These are phyloP conservation scores for Autographa pulchrina DNA, from an alignment of 2,888 invertebrate species.

Conservation along the genomic window DNA sequence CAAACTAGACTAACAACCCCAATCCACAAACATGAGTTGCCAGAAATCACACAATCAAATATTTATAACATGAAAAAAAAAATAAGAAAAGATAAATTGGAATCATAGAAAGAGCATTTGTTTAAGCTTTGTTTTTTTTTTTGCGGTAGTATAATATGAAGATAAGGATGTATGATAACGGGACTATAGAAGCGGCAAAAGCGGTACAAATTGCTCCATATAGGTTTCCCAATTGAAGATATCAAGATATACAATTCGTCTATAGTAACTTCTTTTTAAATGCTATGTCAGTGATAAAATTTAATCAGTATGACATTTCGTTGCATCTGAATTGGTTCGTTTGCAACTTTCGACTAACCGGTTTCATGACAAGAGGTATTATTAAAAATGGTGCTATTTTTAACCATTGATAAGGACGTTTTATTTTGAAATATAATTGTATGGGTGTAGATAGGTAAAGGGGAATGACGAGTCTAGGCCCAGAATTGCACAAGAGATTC, in stretches of 20 bases:
- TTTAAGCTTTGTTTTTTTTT: too few relatives aligned
- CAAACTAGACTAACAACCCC: too few relatives aligned
- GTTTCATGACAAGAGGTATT: background rate
- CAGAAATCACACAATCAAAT: too few relatives aligned
- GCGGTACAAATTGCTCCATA: background rate
- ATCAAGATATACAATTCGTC: background rate
- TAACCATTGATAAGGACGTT: background rate
- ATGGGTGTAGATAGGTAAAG: too few relatives aligned
- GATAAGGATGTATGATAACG: background rate
- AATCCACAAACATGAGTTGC: too few relatives aligned
- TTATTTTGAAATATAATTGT: too few relatives aligned
- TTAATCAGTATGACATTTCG: conserved; percentile 19
- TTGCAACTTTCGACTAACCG: conserved; percentile 25
- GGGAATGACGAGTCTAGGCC: too few relatives aligned
- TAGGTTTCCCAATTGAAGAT: background rate
- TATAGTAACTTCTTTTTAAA: background rate
- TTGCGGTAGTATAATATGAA: too few relatives aligned
- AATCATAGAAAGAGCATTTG: too few relatives aligned
- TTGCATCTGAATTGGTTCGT: conserved; percentile 15
- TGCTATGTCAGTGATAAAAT: conserved; percentile 27
- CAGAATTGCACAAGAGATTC: too few relatives aligned
- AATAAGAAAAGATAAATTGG: too few relatives aligned
- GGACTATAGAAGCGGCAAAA: background rate
- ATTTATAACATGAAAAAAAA: too few relatives aligned
- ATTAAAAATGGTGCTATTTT: background rate